Evolutionary conservation across 2,797 vertebrate genomes (phyloP), one percentile per base, ranked within the genome.

Genomic region (Siniperca undulata): DNA sequence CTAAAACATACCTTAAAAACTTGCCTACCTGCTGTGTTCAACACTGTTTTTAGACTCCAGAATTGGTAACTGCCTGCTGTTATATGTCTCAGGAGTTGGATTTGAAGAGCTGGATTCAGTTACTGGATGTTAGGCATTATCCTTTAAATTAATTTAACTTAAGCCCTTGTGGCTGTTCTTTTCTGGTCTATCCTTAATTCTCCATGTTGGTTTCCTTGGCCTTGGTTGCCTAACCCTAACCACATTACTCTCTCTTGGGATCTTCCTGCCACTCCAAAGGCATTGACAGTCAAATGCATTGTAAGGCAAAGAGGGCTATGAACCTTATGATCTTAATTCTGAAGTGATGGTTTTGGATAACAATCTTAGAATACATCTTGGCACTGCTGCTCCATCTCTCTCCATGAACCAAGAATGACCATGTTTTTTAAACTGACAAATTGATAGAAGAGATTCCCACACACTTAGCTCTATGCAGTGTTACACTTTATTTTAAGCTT

Each of bases 121-220:
- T 24, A 3, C 42, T 52, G 62, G 62, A 24, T 74, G 42, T 84
- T 81, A 67, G 52, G 14, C 14, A 7, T 69, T 77, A 86, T 80
- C 75, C 53, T 81, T 74, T 84, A 69, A 84, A 5, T 79, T 69
- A 30, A 81, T 77, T 73, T 70, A 36, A 62, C 56, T 65, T 74
- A 3, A 58, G 5, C 19, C 42, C 13, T 55, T 34, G 3, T 14
- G 20, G 56, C n/a, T 77, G 27, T 50, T 55, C 11, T 52, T 42
- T 12, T 12, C 40, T 42, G 40, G 3, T 19, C 19, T 44, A 44
- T 59, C 56, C 40, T 66, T 62, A 16, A 50, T 75, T 27, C 5
- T 50, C 38, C n/a, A 10, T 10, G 7, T 50, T 71, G 36, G 10
- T 46, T 70, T 30, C n/a, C 40, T 19, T 59, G n/a, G 2, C 44